These are phyloP conservation scores for Petrolisthes manimaculis DNA, from an alignment of 2,888 invertebrate genomes.

Conservation along the genomic window DNA sequence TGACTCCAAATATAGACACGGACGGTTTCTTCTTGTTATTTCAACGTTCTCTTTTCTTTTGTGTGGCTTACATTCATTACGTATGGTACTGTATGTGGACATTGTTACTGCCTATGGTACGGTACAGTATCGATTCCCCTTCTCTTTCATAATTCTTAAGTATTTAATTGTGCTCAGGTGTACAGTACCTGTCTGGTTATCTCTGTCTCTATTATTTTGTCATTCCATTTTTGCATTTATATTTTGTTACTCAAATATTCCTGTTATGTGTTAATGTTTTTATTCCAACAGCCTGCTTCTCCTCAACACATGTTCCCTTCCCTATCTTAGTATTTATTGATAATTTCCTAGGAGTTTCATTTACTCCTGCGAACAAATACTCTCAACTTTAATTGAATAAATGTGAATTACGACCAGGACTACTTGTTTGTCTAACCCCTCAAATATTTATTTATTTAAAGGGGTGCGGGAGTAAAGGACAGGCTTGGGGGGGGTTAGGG, in stretches of 20 bases:
- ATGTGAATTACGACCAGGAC: neutral
- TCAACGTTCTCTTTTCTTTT: too few relatives aligned
- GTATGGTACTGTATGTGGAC: too few relatives aligned
- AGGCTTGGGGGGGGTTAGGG: too few relatives aligned
- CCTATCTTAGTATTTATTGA: neutral
- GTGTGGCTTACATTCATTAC: too few relatives aligned
- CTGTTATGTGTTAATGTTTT: too few relatives aligned
- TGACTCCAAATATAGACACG: too few relatives aligned
- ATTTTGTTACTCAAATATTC: neutral
- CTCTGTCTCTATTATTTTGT: neutral
- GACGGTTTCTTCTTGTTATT: too few relatives aligned
- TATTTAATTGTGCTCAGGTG: neutral
- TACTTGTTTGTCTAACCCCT: neutral
- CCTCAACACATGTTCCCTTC: neutral
- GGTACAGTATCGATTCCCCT: too few relatives aligned
- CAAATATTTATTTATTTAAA: too few relatives aligned
- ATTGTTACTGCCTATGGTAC: too few relatives aligned
- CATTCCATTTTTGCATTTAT: neutral
- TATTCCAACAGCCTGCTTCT: neutral
- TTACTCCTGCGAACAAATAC: neutral
- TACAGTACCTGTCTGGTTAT: neutral
- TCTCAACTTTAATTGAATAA: conserved; percentile 2
- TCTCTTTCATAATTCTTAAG: neutral
- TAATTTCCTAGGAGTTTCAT: conserved; percentile 10
- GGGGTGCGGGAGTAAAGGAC: too few relatives aligned